Evolutionary conservation across 2,888 invertebrate genomes (phyloP).

Genomic region (Hypomecis punctinalis): DNA sequence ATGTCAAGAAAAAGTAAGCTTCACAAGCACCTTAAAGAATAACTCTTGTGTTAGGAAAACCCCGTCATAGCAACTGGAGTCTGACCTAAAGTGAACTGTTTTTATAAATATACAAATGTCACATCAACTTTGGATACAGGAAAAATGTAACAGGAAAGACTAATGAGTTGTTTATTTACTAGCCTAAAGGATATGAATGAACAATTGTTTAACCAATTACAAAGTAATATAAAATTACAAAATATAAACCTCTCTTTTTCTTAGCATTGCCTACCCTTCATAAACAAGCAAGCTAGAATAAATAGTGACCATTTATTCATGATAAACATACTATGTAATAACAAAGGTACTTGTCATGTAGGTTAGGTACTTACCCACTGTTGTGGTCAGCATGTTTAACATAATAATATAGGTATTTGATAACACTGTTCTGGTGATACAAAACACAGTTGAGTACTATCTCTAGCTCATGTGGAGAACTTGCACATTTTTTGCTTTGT

Average conservation of each 20-base stretch:
- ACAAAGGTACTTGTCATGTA: not conserved
- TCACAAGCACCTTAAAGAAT: no score
- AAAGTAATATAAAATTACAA: not conserved
- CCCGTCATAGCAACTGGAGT: no score
- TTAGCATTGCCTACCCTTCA: not conserved
- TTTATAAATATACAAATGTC: not conserved
- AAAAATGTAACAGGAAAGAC: constrained; percentile 34
- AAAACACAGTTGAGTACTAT: not conserved
- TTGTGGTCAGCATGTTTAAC: not conserved
- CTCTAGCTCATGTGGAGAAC: not conserved
- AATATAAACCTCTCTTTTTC: not conserved
- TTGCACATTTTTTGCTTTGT: constrained; percentile 6
- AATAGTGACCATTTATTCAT: not conserved
- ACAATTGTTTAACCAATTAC: constrained; percentile 1
- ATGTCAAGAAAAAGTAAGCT: no score
- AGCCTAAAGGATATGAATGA: constrained; percentile 1
- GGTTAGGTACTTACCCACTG: constrained; percentile 10
- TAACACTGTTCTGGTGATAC: not conserved
- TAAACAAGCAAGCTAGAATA: not conserved
- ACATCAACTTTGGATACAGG: constrained; percentile 12
- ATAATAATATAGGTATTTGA: constrained; percentile 1
- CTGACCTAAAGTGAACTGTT: no score
- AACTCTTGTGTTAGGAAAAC: no score
- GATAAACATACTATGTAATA: not conserved
- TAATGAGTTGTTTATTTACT: not conserved